Base-by-base conservation (phyloP, 64 coral and sea anemone genomes). In the Montipora efflorescens region DNA sequence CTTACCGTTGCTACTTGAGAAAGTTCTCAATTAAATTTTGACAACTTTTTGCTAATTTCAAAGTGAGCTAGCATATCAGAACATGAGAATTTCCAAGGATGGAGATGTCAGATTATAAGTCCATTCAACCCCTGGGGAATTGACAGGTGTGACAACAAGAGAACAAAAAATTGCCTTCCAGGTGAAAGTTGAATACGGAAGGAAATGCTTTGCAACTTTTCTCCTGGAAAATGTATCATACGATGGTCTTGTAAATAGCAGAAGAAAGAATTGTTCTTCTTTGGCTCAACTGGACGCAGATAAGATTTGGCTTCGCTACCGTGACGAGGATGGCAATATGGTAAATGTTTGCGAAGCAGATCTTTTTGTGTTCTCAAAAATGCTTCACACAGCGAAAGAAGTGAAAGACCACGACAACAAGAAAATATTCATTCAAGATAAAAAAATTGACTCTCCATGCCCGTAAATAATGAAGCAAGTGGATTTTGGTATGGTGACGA, bases 331-430 rank as follows among this genome's bases (percentile, higher is more conserved):
- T 25, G 57, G 52, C 52, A 10, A 57, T 57, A 57, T 57, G 52
- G 52, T 57, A 57, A 57, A 57, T 57, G 52, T 57, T 74, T 4
- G 53, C 2, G 16, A 74, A 77, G 81, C 19, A n/a, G 72, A 89
- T 59, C 16, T 11, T 61, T 80, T 74, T 90, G 59, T 43, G 3
- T 81, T 81, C 50, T 67, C 46, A 1, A 62, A 81, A 68, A 80
- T 81, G 77, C 64, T 90, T 16, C 43, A 47, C 15, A 81, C 76
- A n/a, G 89, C 78, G 6, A 90, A 81, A 81, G 89, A 70, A 11
- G 66, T 81, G 13, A 90, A 90, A 47, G 89, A 90, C 77, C 61
- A 20, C 6, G 77, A 90, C 47, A 81, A 68, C 78, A 88, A 52
- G 66, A 81, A 81, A 10, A 81, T 81, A n/a, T 82, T 13, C 53